phyloP scores from a whole-genome alignment of 2,888 invertebrate species.

The Hoplodrina blanda region DNA sequence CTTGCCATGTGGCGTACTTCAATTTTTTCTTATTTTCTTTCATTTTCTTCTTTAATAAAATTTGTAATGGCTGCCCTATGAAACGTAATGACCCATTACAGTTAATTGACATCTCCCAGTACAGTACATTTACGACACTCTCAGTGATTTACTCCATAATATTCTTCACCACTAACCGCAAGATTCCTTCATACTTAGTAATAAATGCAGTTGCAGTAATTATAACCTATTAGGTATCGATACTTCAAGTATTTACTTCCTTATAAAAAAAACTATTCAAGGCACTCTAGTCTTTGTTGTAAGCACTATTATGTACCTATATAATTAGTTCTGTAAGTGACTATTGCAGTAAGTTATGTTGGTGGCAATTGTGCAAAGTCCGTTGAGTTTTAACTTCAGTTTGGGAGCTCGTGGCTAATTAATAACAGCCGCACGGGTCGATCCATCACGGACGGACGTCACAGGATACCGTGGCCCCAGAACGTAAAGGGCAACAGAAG shows the following conservation, averaged over 20 bases:
- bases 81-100: constrained; percentile 5
- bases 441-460: no score
- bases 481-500: no score
- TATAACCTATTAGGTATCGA: constrained; percentile 5
- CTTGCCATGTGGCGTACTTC: no score
- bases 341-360: constrained; percentile 8
- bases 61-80: not conserved
- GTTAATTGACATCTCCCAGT: not conserved
- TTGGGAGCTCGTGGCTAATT: no score
- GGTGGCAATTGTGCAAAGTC: not conserved
- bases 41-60: not conserved
- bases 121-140: not conserved
- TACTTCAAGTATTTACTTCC: constrained; percentile 31
- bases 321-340: not conserved
- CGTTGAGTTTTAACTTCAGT: no score
- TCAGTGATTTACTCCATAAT: not conserved
- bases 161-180: not conserved
- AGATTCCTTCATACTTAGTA: not conserved
- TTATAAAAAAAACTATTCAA: constrained; percentile 44
- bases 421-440: no score
- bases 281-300: constrained; percentile 42
- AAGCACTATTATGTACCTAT: not conserved
- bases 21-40: no score
- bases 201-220: constrained; percentile 13
- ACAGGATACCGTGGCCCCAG: no score